phyloP scores from a whole-genome alignment of 1,140 invertebrate genomes.

The Mercenaria mercenaria region DNA sequence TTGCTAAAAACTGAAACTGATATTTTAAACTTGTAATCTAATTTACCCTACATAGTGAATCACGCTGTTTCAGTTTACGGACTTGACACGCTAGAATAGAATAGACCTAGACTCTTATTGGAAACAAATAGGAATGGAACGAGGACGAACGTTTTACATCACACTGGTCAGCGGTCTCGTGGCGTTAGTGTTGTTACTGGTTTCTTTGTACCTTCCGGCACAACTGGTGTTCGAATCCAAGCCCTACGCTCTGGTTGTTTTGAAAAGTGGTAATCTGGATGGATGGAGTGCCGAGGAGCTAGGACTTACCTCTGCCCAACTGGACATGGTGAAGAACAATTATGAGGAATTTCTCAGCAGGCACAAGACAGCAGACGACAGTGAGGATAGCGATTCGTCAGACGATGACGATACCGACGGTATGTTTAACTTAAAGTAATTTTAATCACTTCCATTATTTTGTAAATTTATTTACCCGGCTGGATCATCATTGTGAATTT shows the following conservation, averaged over 20 bases:
- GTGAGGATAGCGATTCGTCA: not conserved
- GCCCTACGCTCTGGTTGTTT: slow-evolving; percentile 32
- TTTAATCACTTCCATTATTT: too few species aligned
- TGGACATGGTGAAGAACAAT: slow-evolving; percentile 14
- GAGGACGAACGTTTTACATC: slow-evolving; percentile 25
- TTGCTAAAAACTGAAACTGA: too few species aligned
- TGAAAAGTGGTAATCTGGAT: slow-evolving; percentile 5
- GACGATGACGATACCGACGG: not conserved
- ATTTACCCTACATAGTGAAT: too few species aligned
- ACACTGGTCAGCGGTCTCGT: not conserved
- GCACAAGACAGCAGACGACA: not conserved
- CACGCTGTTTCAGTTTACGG: too few species aligned
- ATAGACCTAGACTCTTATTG: too few species aligned
- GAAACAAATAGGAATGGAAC: not conserved
- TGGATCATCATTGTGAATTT: too few species aligned
- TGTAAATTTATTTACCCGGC: too few species aligned
- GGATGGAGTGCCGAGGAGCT: slow-evolving; percentile 25
- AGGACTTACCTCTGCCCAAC: not conserved
- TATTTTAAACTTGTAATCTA: too few species aligned
- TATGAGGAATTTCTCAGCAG: not conserved
- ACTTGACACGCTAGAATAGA: too few species aligned
- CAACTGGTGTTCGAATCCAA: slow-evolving; percentile 48
- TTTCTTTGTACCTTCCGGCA: not conserved
- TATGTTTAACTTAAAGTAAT: not conserved
- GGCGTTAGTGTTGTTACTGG: not conserved